These are phyloP conservation scores for Diabrotica balteata DNA, from an alignment of 2,888 invertebrate species.

Conservation along the genomic window DNA sequence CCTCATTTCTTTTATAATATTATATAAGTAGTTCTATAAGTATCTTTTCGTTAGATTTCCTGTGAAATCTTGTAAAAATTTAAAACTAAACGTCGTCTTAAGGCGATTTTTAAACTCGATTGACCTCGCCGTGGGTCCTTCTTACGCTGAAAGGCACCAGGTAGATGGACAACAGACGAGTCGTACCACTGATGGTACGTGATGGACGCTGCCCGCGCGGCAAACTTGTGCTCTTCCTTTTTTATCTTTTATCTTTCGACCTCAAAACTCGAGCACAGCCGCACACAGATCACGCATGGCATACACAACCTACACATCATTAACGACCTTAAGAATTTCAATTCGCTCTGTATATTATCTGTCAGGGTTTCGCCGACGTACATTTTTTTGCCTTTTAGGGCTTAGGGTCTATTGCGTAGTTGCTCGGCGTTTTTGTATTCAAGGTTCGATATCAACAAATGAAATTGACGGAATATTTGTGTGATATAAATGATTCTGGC, in stretches of 20 bases:
- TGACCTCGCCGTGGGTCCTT: constrained; percentile 9
- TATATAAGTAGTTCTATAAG: no score
- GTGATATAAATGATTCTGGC: no score
- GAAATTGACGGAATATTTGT: no score
- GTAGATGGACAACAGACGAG: constrained; percentile 7
- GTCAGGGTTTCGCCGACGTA: neutral
- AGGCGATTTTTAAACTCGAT: constrained; percentile 3
- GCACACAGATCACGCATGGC: constrained; percentile 26
- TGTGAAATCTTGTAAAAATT: no score
- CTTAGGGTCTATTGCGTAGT: neutral
- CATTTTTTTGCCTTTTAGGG: constrained; percentile 1
- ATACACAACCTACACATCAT: constrained; percentile 32
- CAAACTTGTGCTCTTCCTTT: neutral
- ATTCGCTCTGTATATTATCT: constrained; percentile 10
- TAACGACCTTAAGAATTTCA: constrained; percentile 21
- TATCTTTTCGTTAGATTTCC: no score
- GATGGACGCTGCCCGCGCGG: constrained; percentile 4
- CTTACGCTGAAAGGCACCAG: constrained; percentile 5
- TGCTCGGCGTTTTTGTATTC: no score
- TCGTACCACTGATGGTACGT: constrained; percentile 7
- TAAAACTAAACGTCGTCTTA: no score
- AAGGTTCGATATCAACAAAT: no score
- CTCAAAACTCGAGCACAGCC: constrained; percentile 8
- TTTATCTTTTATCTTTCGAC: constrained; percentile 5
- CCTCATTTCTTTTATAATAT: no score